Evolutionary conservation across 2,888 invertebrate species (phyloP), one percentile per base, ranked within the genome.

Genomic region (Stenodera caucasica): DNA sequence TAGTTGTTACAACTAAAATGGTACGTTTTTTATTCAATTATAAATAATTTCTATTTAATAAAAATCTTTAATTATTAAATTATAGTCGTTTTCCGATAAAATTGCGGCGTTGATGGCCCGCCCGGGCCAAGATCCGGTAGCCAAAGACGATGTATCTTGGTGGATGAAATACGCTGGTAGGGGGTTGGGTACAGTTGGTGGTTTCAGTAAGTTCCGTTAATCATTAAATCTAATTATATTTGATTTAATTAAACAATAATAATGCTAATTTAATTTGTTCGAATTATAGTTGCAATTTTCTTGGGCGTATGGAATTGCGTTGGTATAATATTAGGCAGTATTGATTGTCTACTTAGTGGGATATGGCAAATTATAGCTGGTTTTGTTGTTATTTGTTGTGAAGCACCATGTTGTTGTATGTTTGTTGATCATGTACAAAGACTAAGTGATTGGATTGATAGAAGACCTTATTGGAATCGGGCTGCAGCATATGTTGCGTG

Each of bases 371-470:
- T 95, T 88, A 75, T 95, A 65, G 89, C 92, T 64, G 98, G 96
- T 40, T 95, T 98, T 81, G 76, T 93, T 64, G 88, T 94, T 63
- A 85, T 96, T 70, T 88, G 91, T 49, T 86, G 97, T 74, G 98
- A 98, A 82, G 97, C 98, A 40, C 98, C 98, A 0, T 98, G 94
- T 80, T 98, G 97, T 82, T 98, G 97, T 82, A 87, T 95, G 82
- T 98, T 96, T 82, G 87, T 98, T 67, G 98, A 97, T 77, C 93
- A 93, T 83, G 95, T 98, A 58, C 92, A 94, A 82, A 86, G 87
- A 64, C 83, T 96, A 57, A 92, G 94, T 61, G 89, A 90, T 74
- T 90, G 88, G 82, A 88, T 93, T 56, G 96, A 97, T 73, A 83
- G 84, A 57, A 86, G 92, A 69, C 95, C 96, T 0, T 88, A 92